Conservation (phyloP, 30 jellyfish, hydroid and myxozoan species). For the Aurelia aurita region DNA sequence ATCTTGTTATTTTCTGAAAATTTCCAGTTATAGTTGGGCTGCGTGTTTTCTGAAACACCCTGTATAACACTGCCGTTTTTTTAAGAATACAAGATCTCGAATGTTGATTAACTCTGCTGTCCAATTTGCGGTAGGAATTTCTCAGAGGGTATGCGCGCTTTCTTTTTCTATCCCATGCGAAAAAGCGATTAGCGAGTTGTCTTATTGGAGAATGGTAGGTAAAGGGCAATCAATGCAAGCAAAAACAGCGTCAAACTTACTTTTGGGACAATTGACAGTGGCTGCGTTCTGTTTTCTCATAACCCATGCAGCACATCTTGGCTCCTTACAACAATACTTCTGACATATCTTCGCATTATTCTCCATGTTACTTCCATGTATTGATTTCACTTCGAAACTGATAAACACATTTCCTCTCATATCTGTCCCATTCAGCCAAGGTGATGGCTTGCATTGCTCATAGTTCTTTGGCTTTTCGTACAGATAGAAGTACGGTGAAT, state of each 20-base stretch:
- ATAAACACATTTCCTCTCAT: slow-evolving; percentile 96
- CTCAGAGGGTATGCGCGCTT: too few species aligned
- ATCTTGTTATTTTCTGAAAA: too few species aligned
- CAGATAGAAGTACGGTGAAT: slow-evolving; percentile 93
- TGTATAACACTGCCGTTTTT: too few species aligned
- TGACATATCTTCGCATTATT: slow-evolving; percentile 98
- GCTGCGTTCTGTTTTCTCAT: slow-evolving; percentile 88
- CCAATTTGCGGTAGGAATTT: too few species aligned
- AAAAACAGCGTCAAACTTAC: slow-evolving; percentile 5
- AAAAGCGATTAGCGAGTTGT: too few species aligned
- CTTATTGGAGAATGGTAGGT: too few species aligned
- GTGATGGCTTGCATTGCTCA: slow-evolving; percentile 95
- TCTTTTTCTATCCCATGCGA: too few species aligned
- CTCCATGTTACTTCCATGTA: slow-evolving; percentile 97
- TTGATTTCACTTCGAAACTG: slow-evolving; percentile 97
- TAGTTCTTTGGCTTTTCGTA: slow-evolving; percentile 97
- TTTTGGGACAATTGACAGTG: slow-evolving; percentile 91
- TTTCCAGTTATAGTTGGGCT: too few species aligned
- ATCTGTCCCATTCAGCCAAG: slow-evolving; percentile 98
- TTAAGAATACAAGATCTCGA: too few species aligned
- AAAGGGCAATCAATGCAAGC: too few species aligned
- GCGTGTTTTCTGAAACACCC: too few species aligned
- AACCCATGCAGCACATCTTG: slow-evolving; percentile 99
- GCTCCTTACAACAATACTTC: slow-evolving; percentile 97
- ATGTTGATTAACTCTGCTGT: too few species aligned